Evolutionary conservation across 2,888 invertebrate species (phyloP).

Genomic region (Parnassius orleans): DNA sequence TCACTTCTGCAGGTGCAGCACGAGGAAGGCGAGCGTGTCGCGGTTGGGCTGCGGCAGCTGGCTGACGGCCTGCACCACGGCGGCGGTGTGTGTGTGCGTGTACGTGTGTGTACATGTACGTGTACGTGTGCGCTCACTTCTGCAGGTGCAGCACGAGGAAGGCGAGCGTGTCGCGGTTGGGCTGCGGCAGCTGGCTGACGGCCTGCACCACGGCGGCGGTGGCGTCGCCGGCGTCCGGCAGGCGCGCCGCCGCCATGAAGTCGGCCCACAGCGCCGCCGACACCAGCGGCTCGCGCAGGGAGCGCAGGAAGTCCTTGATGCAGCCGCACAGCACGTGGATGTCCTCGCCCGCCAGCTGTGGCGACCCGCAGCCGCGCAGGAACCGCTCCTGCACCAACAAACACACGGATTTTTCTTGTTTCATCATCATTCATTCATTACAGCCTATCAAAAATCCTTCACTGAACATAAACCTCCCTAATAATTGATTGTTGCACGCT

Average conservation of each 20-base stretch:
- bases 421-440: no score
- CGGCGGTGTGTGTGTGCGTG: slow-evolving; percentile 57
- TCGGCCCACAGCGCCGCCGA: slow-evolving; percentile 90
- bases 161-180: slow-evolving; percentile 97
- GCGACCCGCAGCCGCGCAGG: slow-evolving; percentile 91
- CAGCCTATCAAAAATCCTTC: no score
- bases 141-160: slow-evolving; percentile 95
- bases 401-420: neutral
- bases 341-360: slow-evolving; percentile 87
- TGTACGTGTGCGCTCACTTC: slow-evolving; percentile 65
- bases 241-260: slow-evolving; percentile 86
- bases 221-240: slow-evolving; percentile 80
- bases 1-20: slow-evolving; percentile 92
- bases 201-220: slow-evolving; percentile 86
- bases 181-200: slow-evolving; percentile 91
- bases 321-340: slow-evolving; percentile 95
- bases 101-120: neutral
- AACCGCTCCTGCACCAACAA: slow-evolving; percentile 85
- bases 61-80: slow-evolving; percentile 87
- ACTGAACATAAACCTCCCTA: no score
- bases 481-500: no score
- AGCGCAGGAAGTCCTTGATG: slow-evolving; percentile 95
- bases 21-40: slow-evolving; percentile 95
- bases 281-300: slow-evolving; percentile 93
- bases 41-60: slow-evolving; percentile 95